Percentiles rank a stretch among this genome's conserved stretches.
Evolutionary conservation across 2,888 invertebrate genomes (phyloP).

Genomic region (Apamea anceps): DNA sequence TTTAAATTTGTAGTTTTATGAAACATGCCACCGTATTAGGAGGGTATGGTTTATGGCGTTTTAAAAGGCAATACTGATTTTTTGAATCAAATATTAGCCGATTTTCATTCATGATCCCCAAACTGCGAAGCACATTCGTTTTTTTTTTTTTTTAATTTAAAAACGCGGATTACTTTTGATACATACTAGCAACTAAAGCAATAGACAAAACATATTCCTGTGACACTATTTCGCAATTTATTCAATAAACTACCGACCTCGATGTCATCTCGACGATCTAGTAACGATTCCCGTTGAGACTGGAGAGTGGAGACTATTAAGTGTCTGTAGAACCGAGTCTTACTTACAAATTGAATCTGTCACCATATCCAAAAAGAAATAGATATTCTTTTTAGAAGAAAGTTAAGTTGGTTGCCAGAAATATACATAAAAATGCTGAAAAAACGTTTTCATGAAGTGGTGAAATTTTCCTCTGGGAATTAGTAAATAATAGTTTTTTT

Average conservation of each 20-base stretch:
- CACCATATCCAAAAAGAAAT: constrained; percentile 46
- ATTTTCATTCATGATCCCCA: background rate
- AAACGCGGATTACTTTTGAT: background rate
- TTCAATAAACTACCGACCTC: constrained; percentile 57
- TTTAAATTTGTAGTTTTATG: background rate
- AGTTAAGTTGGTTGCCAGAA: constrained; percentile 2
- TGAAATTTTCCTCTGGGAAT: constrained; percentile 2
- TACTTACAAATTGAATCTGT: constrained; percentile 65
- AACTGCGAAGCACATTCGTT: background rate
- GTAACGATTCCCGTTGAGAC: constrained; percentile 61
- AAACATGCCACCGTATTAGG: background rate
- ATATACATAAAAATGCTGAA: constrained; percentile 1
- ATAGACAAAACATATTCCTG: constrained; percentile 11
- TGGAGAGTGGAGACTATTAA: constrained; percentile 60
- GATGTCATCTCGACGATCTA: constrained; percentile 44
- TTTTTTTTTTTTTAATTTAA: background rate
- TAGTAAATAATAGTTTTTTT: background rate
- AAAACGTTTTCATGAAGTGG: background rate
- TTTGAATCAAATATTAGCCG: background rate
- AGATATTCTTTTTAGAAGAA: constrained; percentile 37
- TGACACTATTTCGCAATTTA: constrained; percentile 47
- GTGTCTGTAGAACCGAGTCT: constrained; percentile 55
- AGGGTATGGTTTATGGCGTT: background rate
- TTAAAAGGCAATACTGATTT: background rate
- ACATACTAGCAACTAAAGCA: background rate